Conservation (phyloP, 2,888 invertebrate species). For the Cancer borealis region DNA sequence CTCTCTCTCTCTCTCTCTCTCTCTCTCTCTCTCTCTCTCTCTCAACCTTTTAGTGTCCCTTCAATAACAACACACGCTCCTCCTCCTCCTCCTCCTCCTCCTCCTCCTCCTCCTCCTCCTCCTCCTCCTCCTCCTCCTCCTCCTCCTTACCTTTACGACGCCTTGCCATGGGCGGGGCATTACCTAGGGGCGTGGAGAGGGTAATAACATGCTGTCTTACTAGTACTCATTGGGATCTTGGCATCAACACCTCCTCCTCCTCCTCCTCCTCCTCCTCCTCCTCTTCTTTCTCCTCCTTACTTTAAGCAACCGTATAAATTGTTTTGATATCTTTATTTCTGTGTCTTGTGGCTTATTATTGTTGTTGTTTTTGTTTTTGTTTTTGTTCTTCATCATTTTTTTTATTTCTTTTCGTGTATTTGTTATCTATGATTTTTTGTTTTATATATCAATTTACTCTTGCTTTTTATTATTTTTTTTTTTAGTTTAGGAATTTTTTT, state of each 20-base stretch:
- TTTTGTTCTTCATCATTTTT: background rate
- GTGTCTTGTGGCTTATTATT: background rate
- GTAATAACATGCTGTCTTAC: background rate
- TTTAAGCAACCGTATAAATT: background rate
- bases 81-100: background rate
- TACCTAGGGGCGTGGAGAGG: background rate
- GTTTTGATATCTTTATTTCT: background rate
- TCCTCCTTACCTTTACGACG: background rate
- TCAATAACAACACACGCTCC: background rate
- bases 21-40: background rate
- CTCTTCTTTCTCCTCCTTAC: background rate
- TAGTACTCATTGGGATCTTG: background rate
- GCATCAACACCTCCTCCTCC: background rate
- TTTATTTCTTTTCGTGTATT: background rate
- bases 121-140: background rate
- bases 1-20: background rate
- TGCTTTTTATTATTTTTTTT: background rate
- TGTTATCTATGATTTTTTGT: too few relatives aligned
- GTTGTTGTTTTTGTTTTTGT: background rate
- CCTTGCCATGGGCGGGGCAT: background rate
- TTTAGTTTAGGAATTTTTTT: background rate
- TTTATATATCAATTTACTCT: background rate
- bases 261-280: constrained; percentile 28
- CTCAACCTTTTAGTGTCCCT: background rate
- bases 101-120: constrained; percentile 20